phyloP scores from a whole-genome alignment of 2,797 vertebrate genomes.

The Hafferia zeledoni region DNA sequence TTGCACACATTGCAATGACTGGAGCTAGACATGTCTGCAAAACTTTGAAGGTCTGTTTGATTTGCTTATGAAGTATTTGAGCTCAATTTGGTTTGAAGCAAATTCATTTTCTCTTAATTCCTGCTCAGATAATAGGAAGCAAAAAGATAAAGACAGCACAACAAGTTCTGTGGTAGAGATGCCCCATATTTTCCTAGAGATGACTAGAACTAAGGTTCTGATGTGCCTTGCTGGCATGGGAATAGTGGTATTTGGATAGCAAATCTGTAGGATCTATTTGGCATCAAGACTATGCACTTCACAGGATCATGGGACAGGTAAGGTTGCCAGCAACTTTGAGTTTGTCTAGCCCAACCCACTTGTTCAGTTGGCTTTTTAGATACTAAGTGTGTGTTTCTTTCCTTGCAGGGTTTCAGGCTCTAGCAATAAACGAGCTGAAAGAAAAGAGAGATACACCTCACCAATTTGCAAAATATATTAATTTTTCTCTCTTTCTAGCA shows the following conservation, averaged over 20 bases:
- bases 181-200: background rate
- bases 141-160: background rate
- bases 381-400: background rate
- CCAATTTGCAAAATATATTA: conserved; percentile 23
- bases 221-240: background rate
- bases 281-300: background rate
- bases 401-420: background rate
- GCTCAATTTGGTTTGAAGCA: conserved; percentile 24
- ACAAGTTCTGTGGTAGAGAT: background rate
- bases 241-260: background rate
- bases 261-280: background rate
- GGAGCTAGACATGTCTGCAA: background rate
- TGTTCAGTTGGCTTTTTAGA: background rate
- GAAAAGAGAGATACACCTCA: background rate
- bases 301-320: background rate
- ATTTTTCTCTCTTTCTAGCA: conserved; percentile 3
- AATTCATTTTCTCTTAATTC: conserved; percentile 43
- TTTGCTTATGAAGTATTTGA: conserved; percentile 45
- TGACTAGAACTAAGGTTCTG: background rate
- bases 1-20: background rate
- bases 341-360: background rate
- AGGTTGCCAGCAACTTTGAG: background rate
- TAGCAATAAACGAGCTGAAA: background rate
- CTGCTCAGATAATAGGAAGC: background rate
- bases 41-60: conserved; percentile 29